A percentile compares a stretch with the other conserved stretches of the same genome.
These are phyloP conservation scores for Dynastes tityus DNA, from an alignment of 2,888 invertebrate genomes.

Conservation along the genomic window DNA sequence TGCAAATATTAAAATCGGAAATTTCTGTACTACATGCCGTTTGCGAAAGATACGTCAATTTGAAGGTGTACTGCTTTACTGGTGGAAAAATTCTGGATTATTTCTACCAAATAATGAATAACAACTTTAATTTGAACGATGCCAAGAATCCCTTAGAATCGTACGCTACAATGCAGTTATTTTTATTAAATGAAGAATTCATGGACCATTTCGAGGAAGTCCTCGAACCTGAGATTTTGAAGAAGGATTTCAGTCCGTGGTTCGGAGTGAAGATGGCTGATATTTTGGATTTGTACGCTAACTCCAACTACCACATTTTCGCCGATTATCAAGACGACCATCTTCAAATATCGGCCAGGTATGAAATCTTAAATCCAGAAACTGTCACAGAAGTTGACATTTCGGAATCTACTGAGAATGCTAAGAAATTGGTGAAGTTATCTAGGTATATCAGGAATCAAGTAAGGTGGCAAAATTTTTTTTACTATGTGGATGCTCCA, in stretches of 20 bases:
- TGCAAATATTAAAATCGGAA: constrained; percentile 50
- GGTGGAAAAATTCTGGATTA: constrained; percentile 52
- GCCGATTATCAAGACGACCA: constrained; percentile 46
- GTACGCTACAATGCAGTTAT: constrained; percentile 44
- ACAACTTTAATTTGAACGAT: constrained; percentile 33
- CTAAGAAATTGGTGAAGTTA: constrained; percentile 36
- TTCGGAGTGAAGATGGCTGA: constrained; percentile 52
- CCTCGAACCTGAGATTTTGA: constrained; percentile 50
- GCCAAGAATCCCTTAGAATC: constrained; percentile 48
- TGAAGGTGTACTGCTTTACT: constrained; percentile 48
- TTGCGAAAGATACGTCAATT: constrained; percentile 51
- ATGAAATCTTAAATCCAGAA: constrained; percentile 51
- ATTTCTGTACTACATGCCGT: constrained; percentile 45
- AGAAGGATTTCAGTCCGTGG: constrained; percentile 44
- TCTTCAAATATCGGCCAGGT: constrained; percentile 49
- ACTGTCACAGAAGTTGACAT: constrained; percentile 46
- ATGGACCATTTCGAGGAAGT: constrained; percentile 54
- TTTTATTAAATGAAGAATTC: constrained; percentile 51
- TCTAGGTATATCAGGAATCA: constrained; percentile 52
- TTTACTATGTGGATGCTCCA: constrained; percentile 49
- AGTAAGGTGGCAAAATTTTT: constrained; percentile 53
- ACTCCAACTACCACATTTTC: constrained; percentile 52
- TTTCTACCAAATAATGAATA: constrained; percentile 47
- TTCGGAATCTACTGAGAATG: constrained; percentile 16
- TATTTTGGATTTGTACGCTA: constrained; percentile 51